Evolutionary conservation across 1,140 invertebrate genomes (phyloP).

Genomic region (Cyphomyrmex costatus): DNA sequence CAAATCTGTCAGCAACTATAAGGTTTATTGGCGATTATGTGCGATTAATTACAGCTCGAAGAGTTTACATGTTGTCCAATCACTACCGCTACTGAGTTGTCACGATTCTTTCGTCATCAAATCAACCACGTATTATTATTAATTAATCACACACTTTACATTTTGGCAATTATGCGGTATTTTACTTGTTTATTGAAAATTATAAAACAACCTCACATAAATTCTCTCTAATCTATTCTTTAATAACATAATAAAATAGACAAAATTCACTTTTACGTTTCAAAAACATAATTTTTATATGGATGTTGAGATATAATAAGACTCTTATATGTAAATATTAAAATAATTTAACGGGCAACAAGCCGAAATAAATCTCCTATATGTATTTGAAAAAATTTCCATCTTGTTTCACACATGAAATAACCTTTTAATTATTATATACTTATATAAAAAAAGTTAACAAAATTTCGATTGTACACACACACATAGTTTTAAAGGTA

Average conservation of each 20-base stretch:
- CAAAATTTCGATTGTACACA: background rate
- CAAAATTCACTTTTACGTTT: background rate
- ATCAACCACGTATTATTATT: constrained; percentile 79
- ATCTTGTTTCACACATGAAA: background rate
- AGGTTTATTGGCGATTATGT: constrained; percentile 77
- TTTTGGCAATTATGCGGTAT: constrained; percentile 12
- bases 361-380: no score
- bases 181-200: constrained; percentile 19
- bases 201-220: constrained; percentile 6
- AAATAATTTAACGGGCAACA: no score
- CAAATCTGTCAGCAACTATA: constrained; percentile 71
- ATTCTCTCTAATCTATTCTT: background rate
- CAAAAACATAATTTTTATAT: no score
- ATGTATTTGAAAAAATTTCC: background rate
- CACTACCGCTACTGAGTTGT: constrained; percentile 74
- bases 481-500: background rate
- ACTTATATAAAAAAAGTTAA: background rate
- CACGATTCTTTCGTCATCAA: constrained; percentile 74
- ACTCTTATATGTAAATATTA: no score
- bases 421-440: background rate
- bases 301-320: no score
- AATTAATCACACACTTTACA: constrained; percentile 76
- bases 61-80: constrained; percentile 77
- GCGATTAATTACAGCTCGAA: constrained; percentile 75
- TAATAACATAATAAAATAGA: background rate